A percentile compares a stretch with the other conserved stretches of the same genome.
These are phyloP conservation scores for Lampris megalopsis DNA, from an alignment of 2,113 vertebrate genomes.

Conservation along the genomic window DNA sequence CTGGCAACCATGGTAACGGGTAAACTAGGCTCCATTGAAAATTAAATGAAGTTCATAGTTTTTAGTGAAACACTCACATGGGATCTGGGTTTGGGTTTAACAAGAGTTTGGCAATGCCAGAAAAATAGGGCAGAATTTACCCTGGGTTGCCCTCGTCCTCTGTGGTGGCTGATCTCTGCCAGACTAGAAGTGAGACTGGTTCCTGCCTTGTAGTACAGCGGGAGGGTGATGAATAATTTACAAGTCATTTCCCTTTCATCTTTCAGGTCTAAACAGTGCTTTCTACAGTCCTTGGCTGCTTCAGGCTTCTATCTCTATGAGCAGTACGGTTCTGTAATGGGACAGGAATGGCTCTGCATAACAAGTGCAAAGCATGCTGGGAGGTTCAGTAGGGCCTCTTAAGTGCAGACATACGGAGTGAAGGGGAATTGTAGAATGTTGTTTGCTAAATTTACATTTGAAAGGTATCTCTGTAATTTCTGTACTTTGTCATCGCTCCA, in stretches of 20 bases:
- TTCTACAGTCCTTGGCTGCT: slow-evolving; percentile 12
- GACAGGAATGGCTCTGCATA: slow-evolving; percentile 21
- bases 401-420: slow-evolving; percentile 15
- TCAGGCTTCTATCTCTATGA: slow-evolving; percentile 30
- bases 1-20: slow-evolving; percentile 61
- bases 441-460: slow-evolving; percentile 11
- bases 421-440: slow-evolving; percentile 18
- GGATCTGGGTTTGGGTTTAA: neutral
- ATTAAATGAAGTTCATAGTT: neutral
- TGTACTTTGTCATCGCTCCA: neutral
- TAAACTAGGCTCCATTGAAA: slow-evolving; percentile 29
- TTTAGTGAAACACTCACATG: slow-evolving; percentile 15
- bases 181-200: slow-evolving; percentile 5
- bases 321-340: slow-evolving; percentile 25
- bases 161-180: slow-evolving; percentile 14
- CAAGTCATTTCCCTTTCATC: slow-evolving; percentile 65
- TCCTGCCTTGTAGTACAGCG: slow-evolving; percentile 28
- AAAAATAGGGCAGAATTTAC: slow-evolving; percentile 2
- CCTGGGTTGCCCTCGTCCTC: slow-evolving; percentile 2
- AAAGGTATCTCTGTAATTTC: slow-evolving; percentile 9
- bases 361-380: slow-evolving; percentile 42
- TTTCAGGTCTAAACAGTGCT: slow-evolving; percentile 45
- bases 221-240: slow-evolving; percentile 60
- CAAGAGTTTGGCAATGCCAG: neutral
- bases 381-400: slow-evolving; percentile 11